phyloP scores from a whole-genome alignment of 2,797 vertebrate genomes.

The Halcyon badia region DNA sequence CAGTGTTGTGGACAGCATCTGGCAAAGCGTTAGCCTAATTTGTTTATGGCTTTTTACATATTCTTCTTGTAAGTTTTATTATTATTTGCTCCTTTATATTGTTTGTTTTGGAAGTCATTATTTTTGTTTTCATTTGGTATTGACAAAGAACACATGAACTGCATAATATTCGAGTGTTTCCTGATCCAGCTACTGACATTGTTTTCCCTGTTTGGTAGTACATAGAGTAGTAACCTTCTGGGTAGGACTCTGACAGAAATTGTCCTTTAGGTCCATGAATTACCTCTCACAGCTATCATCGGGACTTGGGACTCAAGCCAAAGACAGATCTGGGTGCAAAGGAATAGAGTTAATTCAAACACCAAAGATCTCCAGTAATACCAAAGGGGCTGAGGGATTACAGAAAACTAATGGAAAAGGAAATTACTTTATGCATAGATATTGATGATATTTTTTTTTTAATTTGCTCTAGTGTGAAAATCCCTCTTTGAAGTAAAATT shows the following conservation, averaged over 20 bases:
- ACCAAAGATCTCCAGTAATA: not conserved
- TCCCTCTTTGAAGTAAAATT: slow-evolving; percentile 41
- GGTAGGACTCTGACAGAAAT: not conserved
- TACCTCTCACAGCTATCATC: not conserved
- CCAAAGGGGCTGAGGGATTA: not conserved
- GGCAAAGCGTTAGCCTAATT: not conserved
- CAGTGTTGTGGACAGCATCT: not conserved
- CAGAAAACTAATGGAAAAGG: not conserved
- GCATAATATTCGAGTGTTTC: not conserved
- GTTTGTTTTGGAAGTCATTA: not conserved
- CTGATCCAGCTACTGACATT: not conserved
- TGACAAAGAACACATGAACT: not conserved
- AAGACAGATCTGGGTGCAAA: not conserved
- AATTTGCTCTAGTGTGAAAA: not conserved
- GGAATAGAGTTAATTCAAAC: not conserved
- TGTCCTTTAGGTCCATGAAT: not conserved
- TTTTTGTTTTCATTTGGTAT: not conserved
- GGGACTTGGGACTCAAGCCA: not conserved
- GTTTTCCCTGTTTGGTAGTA: not conserved
- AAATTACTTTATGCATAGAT: not conserved
- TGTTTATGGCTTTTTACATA: not conserved
- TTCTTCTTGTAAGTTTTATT: not conserved
- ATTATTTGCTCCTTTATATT: not conserved
- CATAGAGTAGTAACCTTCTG: not conserved
- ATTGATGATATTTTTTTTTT: not conserved